Percentiles rank a stretch among this genome's conserved stretches.
These are phyloP conservation scores for Podarcis siculus DNA, from an alignment of 2,797 vertebrate genomes.

Conservation along the genomic window DNA sequence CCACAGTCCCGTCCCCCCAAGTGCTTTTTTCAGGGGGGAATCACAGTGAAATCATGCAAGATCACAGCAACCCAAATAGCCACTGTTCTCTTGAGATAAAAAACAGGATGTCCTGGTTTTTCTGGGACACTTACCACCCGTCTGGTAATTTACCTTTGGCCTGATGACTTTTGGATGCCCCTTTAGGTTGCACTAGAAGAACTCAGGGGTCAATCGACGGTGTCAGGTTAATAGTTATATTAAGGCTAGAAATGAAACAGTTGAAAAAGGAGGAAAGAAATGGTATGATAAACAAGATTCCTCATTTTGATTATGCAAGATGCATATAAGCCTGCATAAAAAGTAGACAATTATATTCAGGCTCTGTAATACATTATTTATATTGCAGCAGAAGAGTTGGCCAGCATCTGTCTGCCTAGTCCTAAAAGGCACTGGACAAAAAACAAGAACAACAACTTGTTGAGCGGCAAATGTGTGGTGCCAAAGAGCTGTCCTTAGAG, in stretches of 20 bases:
- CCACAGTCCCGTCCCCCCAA: too few relatives aligned
- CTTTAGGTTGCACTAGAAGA: background rate
- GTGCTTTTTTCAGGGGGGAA: too few relatives aligned
- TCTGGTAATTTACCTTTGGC: background rate
- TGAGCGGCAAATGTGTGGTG: background rate
- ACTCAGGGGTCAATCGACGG: background rate
- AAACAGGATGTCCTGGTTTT: too few relatives aligned
- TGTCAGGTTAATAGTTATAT: background rate
- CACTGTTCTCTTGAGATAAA: too few relatives aligned
- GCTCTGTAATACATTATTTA: background rate
- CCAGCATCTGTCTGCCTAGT: background rate
- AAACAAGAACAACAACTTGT: background rate
- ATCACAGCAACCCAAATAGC: too few relatives aligned
- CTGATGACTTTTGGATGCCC: background rate
- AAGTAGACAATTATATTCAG: background rate
- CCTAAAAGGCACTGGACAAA: background rate
- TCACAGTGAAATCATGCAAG: too few relatives aligned
- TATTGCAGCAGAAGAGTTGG: background rate
- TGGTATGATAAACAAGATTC: background rate
- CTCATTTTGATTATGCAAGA: background rate
- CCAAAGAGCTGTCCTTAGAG: background rate
- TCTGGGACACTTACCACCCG: too few relatives aligned
- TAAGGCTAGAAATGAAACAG: background rate
- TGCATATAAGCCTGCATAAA: constrained; percentile 8
- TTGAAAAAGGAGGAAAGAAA: background rate